Evolutionary conservation across 2,888 invertebrate genomes (phyloP).

Genomic region (Saturnia pavonia): DNA sequence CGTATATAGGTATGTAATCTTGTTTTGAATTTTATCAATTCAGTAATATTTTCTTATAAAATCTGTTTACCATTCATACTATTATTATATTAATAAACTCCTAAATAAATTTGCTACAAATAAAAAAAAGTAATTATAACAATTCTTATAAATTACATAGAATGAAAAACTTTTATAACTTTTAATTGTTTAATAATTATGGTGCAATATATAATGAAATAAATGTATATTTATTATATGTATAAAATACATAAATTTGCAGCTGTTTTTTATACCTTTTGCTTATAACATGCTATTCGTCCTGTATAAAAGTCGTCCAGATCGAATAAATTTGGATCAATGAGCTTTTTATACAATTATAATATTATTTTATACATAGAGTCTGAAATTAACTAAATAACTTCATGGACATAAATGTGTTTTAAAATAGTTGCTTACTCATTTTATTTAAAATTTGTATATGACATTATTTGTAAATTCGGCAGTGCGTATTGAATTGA

Average conservation of each 20-base stretch:
- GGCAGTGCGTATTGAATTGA: constrained; percentile 58
- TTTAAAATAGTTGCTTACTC: constrained; percentile 33
- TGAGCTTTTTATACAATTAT: constrained; percentile 20
- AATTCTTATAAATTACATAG: not conserved
- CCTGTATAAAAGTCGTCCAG: not conserved
- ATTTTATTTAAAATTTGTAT: constrained; percentile 19
- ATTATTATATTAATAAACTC: not conserved
- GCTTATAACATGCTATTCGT: constrained; percentile 5
- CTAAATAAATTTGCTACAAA: not conserved
- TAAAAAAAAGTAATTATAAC: not conserved
- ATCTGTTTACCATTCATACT: not conserved
- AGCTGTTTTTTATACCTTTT: not conserved
- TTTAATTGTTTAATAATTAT: not conserved
- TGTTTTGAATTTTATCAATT: not conserved
- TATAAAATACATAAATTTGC: not conserved
- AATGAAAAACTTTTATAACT: not conserved
- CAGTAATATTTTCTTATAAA: not conserved
- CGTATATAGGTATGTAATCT: not conserved
- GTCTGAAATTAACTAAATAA: not conserved
- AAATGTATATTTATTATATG: not conserved
- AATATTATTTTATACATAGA: not conserved
- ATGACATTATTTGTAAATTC: constrained; percentile 22
- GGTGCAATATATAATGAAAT: not conserved
- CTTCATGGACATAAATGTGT: not conserved
- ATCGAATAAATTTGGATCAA: not conserved